These are phyloP conservation scores for Alethe diademata DNA, from an alignment of 2,113 vertebrate genomes.

Conservation along the genomic window DNA sequence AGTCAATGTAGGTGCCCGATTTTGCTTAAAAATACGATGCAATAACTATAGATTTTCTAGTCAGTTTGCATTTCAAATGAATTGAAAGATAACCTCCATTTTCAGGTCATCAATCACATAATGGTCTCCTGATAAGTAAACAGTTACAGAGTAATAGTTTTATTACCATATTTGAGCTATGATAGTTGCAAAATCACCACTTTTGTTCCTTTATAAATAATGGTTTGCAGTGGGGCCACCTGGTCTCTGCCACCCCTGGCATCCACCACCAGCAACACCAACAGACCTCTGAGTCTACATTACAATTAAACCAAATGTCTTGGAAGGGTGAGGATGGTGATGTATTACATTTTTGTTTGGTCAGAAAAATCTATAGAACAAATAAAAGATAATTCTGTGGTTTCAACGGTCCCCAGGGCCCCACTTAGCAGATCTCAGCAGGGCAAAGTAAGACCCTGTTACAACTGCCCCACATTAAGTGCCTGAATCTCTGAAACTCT, in stretches of 20 bases:
- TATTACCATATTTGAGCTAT: slow-evolving; percentile 58
- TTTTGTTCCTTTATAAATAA: slow-evolving; percentile 37
- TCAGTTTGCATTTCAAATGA: slow-evolving; percentile 75
- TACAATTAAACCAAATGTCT: neutral
- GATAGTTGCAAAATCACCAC: slow-evolving; percentile 54
- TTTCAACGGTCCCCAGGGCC: neutral
- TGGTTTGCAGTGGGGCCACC: neutral
- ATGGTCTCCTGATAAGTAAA: slow-evolving; percentile 67
- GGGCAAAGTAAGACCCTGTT: neutral
- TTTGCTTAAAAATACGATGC: slow-evolving; percentile 68
- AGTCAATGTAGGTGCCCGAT: slow-evolving; percentile 68
- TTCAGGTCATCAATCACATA: slow-evolving; percentile 71
- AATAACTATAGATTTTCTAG: slow-evolving; percentile 69
- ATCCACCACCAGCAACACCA: neutral
- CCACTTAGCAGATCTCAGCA: neutral
- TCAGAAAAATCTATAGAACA: slow-evolving; percentile 47
- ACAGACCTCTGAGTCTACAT: neutral
- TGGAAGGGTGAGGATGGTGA: neutral
- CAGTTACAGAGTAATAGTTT: slow-evolving; percentile 70
- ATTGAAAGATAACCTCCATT: slow-evolving; percentile 69
- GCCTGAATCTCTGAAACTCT: neutral
- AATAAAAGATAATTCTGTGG: slow-evolving; percentile 26
- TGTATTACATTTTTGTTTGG: neutral
- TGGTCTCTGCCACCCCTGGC: neutral
- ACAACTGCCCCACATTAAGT: neutral